Base-by-base conservation (phyloP, 2,797 vertebrate genomes). In the Tachyglossus aculeatus region DNA sequence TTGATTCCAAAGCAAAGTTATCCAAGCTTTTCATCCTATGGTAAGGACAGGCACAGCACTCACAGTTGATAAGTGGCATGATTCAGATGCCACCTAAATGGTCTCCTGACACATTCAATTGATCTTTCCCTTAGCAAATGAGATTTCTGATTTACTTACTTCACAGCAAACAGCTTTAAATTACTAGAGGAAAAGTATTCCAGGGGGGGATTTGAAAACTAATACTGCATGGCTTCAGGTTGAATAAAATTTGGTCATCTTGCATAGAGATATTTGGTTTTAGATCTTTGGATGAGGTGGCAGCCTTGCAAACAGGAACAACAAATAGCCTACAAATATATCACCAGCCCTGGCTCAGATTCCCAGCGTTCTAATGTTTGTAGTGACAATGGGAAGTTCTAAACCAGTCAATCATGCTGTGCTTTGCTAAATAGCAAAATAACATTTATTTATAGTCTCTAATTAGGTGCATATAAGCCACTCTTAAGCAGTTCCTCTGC, bases 171-270 rank as follows among this genome's bases (percentile, higher is more conserved):
- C 66, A 76, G 58, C 71, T 81, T 52, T 7, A 13, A 66, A 66
- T 56, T 71, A 83, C 59, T 38, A 58, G n/a, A n/a, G n/a, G n/a
- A n/a, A n/a, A 55, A 76, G 77, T 74, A 66, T 85, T 81, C 78
- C 68, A 81, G 76, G 65, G 77, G 77, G 71, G 71, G 62, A n/a
- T n/a, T 41, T 14, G 66, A 76, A 71, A 53, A 48, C 34, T n/a
- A n/a, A n/a, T n/a, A n/a, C n/a, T 57, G 27, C 18, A 27, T 34
- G 41, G 40, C 39, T 72, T 74, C 55, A 13, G 27, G 50, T 61
- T 66, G 73, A 56, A 41, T 36, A 40, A 67, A 79, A 75, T 18
- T 31, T 45, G 33, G 33, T 24, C 44, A 36, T 19, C 21, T 58
- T 54, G 3, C 43, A 52, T 45, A 21, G 62, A 11, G 39, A 5